Evolutionary conservation across 2,888 invertebrate species (phyloP).

Genomic region (Thumatha senex): DNA sequence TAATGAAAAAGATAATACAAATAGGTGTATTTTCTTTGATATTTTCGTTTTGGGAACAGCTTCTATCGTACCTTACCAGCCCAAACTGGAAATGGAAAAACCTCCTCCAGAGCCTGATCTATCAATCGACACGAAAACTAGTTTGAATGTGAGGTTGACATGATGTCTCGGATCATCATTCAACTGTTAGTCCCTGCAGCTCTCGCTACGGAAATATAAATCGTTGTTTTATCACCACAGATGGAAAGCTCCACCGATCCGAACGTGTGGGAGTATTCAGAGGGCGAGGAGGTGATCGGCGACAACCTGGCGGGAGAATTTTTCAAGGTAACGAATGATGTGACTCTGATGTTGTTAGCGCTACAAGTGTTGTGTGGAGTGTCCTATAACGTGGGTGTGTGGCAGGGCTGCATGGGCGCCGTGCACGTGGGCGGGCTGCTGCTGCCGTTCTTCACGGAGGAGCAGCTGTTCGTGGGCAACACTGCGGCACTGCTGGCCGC

Average conservation of each 20-base stretch:
- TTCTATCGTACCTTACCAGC: too few species aligned
- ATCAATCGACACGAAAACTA: too few species aligned
- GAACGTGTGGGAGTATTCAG: conserved; percentile 59
- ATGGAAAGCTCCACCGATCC: conserved; percentile 62
- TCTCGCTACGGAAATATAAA: background rate
- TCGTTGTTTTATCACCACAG: conserved; percentile 31
- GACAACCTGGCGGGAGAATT: conserved; percentile 73
- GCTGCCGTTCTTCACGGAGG: conserved; percentile 92
- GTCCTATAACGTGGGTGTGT: background rate
- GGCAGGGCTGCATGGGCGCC: conserved; percentile 94
- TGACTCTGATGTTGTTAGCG: background rate
- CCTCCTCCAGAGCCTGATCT: too few species aligned
- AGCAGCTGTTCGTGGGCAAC: conserved; percentile 87
- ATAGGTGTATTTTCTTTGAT: too few species aligned
- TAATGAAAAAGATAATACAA: too few species aligned
- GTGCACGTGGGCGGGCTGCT: conserved; percentile 92
- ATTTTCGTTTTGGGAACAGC: too few species aligned
- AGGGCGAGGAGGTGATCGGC: conserved; percentile 61
- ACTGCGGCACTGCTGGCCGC: conserved; percentile 68
- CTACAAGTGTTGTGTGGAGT: too few species aligned
- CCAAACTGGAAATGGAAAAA: too few species aligned
- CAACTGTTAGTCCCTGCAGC: background rate
- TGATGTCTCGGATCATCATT: too few species aligned
- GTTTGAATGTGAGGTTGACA: too few species aligned
- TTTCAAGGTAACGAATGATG: conserved; percentile 71